Percentiles rank a stretch among this genome's conserved stretches.
These are phyloP conservation scores for Rousettus madagascariensis DNA, from an alignment of 2,797 vertebrate genomes.

Conservation along the genomic window DNA sequence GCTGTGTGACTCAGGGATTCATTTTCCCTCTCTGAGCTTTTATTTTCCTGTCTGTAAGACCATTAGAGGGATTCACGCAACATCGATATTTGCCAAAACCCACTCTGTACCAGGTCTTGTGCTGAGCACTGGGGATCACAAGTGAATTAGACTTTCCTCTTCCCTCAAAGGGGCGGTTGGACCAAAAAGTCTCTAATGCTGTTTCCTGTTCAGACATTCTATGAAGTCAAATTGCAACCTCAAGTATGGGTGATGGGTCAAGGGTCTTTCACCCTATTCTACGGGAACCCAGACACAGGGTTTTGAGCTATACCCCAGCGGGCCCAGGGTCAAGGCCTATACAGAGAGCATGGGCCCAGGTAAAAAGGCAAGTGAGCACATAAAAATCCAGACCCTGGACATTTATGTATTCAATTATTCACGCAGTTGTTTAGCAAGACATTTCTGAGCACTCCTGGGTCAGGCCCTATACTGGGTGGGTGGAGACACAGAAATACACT, in stretches of 20 bases:
- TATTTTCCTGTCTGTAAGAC: background rate
- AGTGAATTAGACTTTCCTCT: background rate
- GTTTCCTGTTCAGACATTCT: background rate
- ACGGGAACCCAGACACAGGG: background rate
- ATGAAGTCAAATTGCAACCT: background rate
- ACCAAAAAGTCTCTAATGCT: background rate
- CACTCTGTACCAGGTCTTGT: background rate
- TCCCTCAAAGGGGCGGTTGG: background rate
- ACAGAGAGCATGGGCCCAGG: background rate
- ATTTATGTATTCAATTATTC: background rate
- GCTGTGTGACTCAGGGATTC: background rate
- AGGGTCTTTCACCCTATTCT: background rate
- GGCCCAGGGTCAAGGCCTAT: background rate
- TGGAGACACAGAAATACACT: background rate
- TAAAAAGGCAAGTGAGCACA: background rate
- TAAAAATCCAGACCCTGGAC: background rate
- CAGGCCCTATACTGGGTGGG: background rate
- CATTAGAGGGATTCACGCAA: background rate
- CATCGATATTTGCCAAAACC: background rate
- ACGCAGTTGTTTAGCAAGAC: background rate
- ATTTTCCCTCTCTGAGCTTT: background rate
- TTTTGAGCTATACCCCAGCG: background rate
- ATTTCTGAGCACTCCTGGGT: background rate
- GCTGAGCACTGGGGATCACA: background rate
- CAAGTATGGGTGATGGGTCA: background rate